Conservation (phyloP, 2,113 vertebrate genomes). For the Chaenogobius annularis region DNA sequence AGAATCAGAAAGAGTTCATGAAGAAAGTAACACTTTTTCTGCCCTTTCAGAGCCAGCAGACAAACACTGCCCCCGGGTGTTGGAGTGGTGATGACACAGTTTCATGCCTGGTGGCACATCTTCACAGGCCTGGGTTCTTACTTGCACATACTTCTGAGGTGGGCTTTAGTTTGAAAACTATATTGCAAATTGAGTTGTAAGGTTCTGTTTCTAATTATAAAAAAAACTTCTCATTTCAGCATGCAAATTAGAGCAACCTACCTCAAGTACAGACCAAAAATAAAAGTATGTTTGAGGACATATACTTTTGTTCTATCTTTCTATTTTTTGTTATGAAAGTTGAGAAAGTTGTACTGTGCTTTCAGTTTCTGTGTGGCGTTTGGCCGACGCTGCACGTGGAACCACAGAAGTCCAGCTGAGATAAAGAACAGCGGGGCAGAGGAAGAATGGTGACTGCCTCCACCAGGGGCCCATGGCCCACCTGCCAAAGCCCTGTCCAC, state of each 20-base stretch:
- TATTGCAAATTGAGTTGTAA: no score
- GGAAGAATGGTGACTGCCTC: slow-evolving; percentile 48
- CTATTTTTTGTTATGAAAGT: not conserved
- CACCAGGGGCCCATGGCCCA: slow-evolving; percentile 28
- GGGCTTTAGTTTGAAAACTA: slow-evolving; percentile 8
- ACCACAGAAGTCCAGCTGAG: slow-evolving; percentile 85
- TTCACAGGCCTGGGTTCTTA: slow-evolving; percentile 96
- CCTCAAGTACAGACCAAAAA: slow-evolving; percentile 92
- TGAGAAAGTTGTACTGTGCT: not conserved
- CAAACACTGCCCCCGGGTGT: slow-evolving; percentile 82
- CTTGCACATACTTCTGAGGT: slow-evolving; percentile 96
- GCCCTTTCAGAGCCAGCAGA: slow-evolving; percentile 79
- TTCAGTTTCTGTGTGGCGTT: slow-evolving; percentile 89
- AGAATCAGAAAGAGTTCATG: no score
- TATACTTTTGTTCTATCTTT: not conserved
- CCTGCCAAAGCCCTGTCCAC: slow-evolving; percentile 28
- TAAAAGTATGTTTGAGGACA: slow-evolving; percentile 81
- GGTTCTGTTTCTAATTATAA: not conserved
- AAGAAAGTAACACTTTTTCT: not conserved
- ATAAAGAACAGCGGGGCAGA: slow-evolving; percentile 15
- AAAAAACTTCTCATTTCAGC: slow-evolving; percentile 63
- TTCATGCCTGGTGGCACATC: slow-evolving; percentile 99
- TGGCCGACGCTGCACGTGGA: slow-evolving; percentile 93
- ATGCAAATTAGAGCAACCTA: slow-evolving; percentile 94
- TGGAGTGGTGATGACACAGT: slow-evolving; percentile 91